phyloP scores from a whole-genome alignment of 23 tunicate genomes.

The Botrylloides violaceus region DNA sequence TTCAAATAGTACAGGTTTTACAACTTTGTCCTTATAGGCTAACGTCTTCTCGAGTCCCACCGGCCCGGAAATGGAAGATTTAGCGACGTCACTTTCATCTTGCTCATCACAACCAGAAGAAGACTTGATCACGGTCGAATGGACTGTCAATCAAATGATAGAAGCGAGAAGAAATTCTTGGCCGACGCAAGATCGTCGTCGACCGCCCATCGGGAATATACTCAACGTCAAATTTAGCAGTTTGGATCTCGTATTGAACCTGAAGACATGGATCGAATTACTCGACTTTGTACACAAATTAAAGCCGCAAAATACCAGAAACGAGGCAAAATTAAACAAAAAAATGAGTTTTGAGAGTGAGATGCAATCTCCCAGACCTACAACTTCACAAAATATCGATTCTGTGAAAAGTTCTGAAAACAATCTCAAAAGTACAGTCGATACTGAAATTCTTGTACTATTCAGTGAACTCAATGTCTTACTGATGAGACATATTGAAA shows the following conservation, averaged over 20 bases:
- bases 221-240: conserved; percentile 54
- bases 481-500: conserved; percentile 61
- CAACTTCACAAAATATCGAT: neutral
- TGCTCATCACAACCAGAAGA: conserved; percentile 6
- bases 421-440: neutral
- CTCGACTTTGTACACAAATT: conserved; percentile 64
- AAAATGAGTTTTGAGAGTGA: neutral
- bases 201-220: conserved; percentile 4
- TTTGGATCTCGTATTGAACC: conserved; percentile 65
- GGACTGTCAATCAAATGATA: conserved; percentile 23
- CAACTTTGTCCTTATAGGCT: neutral
- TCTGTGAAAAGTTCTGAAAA: conserved; percentile 6
- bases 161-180: conserved; percentile 5
- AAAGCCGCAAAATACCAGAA: conserved; percentile 7
- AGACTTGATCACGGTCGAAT: conserved; percentile 20
- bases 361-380: neutral
- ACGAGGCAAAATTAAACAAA: neutral
- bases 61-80: neutral
- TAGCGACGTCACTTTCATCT: neutral
- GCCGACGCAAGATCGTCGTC: neutral
- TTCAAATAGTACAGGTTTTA: no score
- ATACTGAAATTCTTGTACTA: conserved; percentile 32
- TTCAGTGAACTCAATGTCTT: conserved; percentile 66
- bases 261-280: conserved; percentile 58
- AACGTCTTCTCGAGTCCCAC: neutral